These are phyloP conservation scores for Myotis myotis DNA, from an alignment of 2,797 vertebrate genomes.

Conservation along the genomic window DNA sequence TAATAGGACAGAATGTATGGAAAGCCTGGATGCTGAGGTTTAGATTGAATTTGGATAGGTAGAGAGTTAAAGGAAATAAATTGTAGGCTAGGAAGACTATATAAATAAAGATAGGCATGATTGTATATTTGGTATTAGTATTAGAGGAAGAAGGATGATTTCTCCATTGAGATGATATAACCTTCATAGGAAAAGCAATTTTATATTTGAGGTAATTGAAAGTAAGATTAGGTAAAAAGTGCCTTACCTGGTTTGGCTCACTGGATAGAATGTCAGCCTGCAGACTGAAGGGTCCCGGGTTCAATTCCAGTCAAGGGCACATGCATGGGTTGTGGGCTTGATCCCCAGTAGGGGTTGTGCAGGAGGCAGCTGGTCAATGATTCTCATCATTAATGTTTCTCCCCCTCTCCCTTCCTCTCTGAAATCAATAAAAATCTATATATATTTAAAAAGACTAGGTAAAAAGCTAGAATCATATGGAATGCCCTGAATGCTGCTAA, in stretches of 20 bases:
- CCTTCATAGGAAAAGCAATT: slow-evolving; percentile 20
- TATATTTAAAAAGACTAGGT: background rate
- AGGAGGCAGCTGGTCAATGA: no score
- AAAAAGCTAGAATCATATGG: background rate
- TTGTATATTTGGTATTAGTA: background rate
- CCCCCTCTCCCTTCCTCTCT: no score
- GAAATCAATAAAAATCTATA: no score
- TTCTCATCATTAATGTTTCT: no score
- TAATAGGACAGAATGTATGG: background rate
- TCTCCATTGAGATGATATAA: background rate
- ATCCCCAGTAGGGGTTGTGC: no score
- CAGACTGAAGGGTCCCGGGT: no score
- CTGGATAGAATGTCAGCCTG: no score
- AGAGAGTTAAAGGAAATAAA: background rate
- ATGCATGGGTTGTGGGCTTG: no score
- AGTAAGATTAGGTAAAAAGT: background rate
- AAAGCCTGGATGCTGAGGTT: background rate
- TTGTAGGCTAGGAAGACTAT: background rate
- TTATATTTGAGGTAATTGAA: slow-evolving; percentile 24
- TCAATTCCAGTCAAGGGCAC: no score
- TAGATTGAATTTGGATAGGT: background rate
- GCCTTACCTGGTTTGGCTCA: no score
- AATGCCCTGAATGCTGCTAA: background rate
- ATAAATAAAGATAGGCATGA: background rate
- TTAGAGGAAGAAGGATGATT: background rate